Conservation (phyloP, 1,140 invertebrate species). For the Carposina sasakii region DNA sequence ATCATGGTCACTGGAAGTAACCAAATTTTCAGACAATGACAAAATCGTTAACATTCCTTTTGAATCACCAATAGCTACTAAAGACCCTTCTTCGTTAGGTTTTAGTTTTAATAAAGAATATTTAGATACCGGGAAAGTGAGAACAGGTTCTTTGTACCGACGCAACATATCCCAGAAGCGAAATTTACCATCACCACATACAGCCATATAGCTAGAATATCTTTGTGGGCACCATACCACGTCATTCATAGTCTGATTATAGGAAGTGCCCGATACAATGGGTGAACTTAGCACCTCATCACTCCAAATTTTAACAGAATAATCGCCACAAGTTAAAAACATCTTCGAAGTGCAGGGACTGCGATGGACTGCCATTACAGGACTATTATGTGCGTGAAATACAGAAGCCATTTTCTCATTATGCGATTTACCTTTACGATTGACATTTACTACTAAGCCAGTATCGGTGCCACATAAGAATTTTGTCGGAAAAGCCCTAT, state of each 20-base stretch:
- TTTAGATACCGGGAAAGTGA: constrained; percentile 60
- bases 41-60: constrained; percentile 84
- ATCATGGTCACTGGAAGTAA: constrained; percentile 82
- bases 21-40: constrained; percentile 84
- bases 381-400: constrained; percentile 80
- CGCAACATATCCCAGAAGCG: constrained; percentile 93
- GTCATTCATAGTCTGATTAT: constrained; percentile 77
- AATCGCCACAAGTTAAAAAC: constrained; percentile 92
- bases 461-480: constrained; percentile 79
- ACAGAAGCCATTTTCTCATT: constrained; percentile 77
- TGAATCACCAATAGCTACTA: constrained; percentile 83
- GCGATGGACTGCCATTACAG: constrained; percentile 83
- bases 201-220: constrained; percentile 87
- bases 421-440: constrained; percentile 82
- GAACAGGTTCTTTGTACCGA: constrained; percentile 82
- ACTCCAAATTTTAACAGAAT: constrained; percentile 88
- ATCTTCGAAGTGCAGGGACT: constrained; percentile 90
- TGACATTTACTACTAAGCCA: constrained; percentile 83
- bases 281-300: constrained; percentile 88
- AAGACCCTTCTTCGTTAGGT: constrained; percentile 75
- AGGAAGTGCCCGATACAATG: constrained; percentile 86
- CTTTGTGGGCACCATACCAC: constrained; percentile 87
- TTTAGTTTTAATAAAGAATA: constrained; percentile 65
- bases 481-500: constrained; percentile 87
- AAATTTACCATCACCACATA: constrained; percentile 84